These are phyloP conservation scores for Apotomis turbidana DNA, from an alignment of 2,888 invertebrate species.

Conservation along the genomic window DNA sequence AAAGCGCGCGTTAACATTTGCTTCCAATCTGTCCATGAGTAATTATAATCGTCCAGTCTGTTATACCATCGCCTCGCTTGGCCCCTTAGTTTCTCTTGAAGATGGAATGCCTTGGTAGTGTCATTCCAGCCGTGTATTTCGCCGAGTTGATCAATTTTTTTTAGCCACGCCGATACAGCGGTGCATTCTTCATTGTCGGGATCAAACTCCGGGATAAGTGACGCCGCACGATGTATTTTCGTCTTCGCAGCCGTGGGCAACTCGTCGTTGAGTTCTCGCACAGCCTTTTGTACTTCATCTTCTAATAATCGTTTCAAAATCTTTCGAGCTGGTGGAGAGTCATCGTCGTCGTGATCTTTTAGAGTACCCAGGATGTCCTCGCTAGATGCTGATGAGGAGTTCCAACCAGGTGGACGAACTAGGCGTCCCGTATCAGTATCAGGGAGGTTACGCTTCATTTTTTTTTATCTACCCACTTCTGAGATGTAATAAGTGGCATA, in stretches of 20 bases:
- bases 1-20: background rate
- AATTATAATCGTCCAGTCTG: background rate
- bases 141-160: constrained; percentile 5
- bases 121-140: too few relatives aligned
- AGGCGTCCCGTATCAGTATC: background rate
- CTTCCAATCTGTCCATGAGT: background rate
- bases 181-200: constrained; percentile 11
- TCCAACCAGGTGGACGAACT: background rate
- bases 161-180: constrained; percentile 9
- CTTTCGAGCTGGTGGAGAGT: background rate
- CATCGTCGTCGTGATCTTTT: background rate
- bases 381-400: background rate
- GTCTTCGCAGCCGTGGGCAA: background rate
- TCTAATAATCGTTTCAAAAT: background rate
- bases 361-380: background rate
- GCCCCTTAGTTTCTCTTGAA: background rate
- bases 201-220: constrained; percentile 9
- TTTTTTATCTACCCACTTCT: constrained; percentile 1
- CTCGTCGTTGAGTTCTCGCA: background rate
- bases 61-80: constrained; percentile 4
- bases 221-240: constrained; percentile 11
- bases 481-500: background rate
- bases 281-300: constrained; percentile 6
- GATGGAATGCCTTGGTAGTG: constrained; percentile 1
- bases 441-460: background rate